A percentile compares a stretch with the other conserved stretches of the same genome.
phyloP scores from a whole-genome alignment of 2,797 vertebrate genomes.

The Characodon lateralis region DNA sequence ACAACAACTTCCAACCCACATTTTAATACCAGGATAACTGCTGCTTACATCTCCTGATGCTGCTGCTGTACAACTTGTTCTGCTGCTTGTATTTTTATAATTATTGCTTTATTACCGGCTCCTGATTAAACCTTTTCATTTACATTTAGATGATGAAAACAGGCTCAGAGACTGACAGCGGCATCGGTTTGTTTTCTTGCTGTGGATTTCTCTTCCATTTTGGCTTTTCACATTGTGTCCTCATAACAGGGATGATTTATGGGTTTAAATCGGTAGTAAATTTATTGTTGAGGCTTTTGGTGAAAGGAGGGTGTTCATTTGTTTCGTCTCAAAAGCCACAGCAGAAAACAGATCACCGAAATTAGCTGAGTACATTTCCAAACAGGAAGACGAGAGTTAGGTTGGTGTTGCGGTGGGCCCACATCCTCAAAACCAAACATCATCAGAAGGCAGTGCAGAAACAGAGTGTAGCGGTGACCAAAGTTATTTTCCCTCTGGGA shows the following conservation, averaged over 20 bases:
- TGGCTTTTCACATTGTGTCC: not conserved
- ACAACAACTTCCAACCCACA: not conserved
- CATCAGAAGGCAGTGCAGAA: constrained; percentile 3
- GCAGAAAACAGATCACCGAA: constrained; percentile 28
- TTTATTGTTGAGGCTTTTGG: constrained; percentile 22
- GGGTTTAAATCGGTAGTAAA: not conserved
- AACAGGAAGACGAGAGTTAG: not conserved
- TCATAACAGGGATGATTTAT: not conserved
- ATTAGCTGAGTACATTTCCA: constrained; percentile 22
- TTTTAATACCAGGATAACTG: not conserved
- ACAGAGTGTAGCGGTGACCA: not conserved
- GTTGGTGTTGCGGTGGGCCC: not conserved
- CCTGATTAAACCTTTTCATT: not conserved
- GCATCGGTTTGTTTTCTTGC: not conserved
- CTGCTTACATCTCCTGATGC: not conserved
- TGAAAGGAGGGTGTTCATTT: constrained; percentile 9
- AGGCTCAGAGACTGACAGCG: not conserved
- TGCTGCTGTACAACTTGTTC: not conserved
- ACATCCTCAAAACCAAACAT: not conserved
- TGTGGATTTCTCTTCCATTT: constrained; percentile 7
- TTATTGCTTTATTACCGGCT: not conserved
- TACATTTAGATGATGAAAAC: not conserved
- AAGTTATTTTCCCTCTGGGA: not conserved
- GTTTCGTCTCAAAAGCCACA: not conserved
- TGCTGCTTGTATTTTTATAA: not conserved